phyloP scores from a whole-genome alignment of 2,113 vertebrate genomes.

The Gadus macrocephalus region DNA sequence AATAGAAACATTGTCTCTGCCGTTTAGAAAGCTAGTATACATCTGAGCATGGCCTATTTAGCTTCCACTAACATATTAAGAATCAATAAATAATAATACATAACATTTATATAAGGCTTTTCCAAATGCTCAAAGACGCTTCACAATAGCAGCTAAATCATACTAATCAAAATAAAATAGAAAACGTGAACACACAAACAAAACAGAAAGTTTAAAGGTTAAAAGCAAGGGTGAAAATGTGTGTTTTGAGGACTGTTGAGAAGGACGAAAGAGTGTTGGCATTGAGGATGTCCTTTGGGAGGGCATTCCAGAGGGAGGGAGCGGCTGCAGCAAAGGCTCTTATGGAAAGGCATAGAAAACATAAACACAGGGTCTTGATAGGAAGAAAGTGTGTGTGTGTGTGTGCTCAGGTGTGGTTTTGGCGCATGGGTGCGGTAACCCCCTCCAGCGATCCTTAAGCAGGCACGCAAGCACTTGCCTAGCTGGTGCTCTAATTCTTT shows the following conservation, averaged over 20 bases:
- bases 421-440: constrained; percentile 16
- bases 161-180: no score
- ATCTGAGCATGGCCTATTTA: constrained; percentile 1
- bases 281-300: no score
- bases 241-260: no score
- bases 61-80: not conserved
- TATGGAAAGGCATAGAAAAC: constrained; percentile 45
- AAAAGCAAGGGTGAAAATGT: no score
- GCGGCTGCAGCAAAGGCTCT: not conserved
- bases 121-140: no score
- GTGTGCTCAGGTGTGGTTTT: constrained; percentile 2
- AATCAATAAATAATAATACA: not conserved
- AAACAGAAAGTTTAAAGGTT: no score
- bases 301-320: not conserved
- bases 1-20: no score
- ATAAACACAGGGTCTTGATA: constrained; percentile 34
- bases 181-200: no score
- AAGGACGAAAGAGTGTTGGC: no score
- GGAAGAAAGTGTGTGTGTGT: not conserved
- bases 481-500: constrained; percentile 35
- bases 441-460: constrained; percentile 17
- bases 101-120: no score
- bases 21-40: constrained; percentile 25
- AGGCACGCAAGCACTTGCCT: constrained; percentile 28
- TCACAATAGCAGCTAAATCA: no score